Percentiles rank a stretch among this genome's conserved stretches.
Evolutionary conservation across 2,888 invertebrate species (phyloP).

Genomic region (Chymomyza amoena): DNA sequence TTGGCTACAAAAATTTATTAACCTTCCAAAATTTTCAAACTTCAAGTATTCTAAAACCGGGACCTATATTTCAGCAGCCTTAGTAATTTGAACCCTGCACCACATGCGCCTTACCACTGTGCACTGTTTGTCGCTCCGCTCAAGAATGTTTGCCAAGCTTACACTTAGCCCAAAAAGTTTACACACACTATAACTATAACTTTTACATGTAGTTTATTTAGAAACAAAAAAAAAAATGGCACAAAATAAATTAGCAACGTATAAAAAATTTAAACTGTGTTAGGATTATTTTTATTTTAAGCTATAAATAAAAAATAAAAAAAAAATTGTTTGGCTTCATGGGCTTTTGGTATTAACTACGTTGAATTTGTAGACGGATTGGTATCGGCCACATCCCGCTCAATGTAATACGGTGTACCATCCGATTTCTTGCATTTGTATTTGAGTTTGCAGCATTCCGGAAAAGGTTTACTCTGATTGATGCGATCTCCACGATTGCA

Average conservation of each 20-base stretch:
- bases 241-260: conserved; percentile 51
- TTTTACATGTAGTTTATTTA: not conserved
- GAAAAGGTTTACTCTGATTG: conserved; percentile 66
- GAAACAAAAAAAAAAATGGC: conserved; percentile 10
- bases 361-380: conserved; percentile 45
- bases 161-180: not conserved
- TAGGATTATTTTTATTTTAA: conserved; percentile 19
- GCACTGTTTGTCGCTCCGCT: not conserved
- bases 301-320: conserved; percentile 11
- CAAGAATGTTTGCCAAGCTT: not conserved
- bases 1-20: too few relatives aligned
- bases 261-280: not conserved
- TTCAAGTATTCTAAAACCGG: too few relatives aligned
- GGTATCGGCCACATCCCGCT: too few relatives aligned
- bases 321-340: conserved; percentile 15
- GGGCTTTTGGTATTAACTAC: conserved; percentile 23
- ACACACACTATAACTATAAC: not conserved
- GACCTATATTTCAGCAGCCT: too few relatives aligned
- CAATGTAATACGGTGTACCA: conserved; percentile 69
- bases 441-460: conserved; percentile 72
- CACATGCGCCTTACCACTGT: not conserved
- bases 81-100: not conserved
- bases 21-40: too few relatives aligned
- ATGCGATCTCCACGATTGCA: conserved; percentile 76
- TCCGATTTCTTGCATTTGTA: conserved; percentile 74